These are phyloP conservation scores for Ophion ventricosus DNA, from an alignment of 2,888 invertebrate species.

Conservation along the genomic window DNA sequence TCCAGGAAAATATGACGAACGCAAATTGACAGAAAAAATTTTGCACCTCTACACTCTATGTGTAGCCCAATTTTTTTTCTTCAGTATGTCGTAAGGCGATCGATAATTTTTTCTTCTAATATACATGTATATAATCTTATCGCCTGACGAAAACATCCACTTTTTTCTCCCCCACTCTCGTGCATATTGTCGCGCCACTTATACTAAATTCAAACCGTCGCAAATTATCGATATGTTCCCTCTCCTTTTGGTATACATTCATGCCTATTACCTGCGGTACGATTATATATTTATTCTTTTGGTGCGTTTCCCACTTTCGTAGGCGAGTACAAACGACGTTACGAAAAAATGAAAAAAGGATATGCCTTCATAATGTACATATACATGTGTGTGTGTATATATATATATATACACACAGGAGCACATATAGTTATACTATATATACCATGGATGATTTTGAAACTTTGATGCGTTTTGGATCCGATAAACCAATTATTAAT, in stretches of 20 bases:
- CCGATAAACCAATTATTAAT: slow-evolving; percentile 5
- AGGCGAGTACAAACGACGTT: slow-evolving; percentile 52
- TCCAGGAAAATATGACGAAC: slow-evolving; percentile 49
- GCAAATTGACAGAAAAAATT: slow-evolving; percentile 57
- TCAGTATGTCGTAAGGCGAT: slow-evolving; percentile 18
- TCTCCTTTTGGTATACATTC: not conserved
- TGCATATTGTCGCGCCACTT: slow-evolving; percentile 63
- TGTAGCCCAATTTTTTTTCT: not conserved
- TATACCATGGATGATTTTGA: slow-evolving; percentile 40
- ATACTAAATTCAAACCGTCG: slow-evolving; percentile 44
- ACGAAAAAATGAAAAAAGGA: slow-evolving; percentile 25
- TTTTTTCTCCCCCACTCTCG: slow-evolving; percentile 7
- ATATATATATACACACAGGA: slow-evolving; percentile 19
- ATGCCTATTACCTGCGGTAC: not conserved
- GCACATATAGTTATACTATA: slow-evolving; percentile 12
- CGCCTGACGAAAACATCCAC: slow-evolving; percentile 16
- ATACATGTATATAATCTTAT: slow-evolving; percentile 15
- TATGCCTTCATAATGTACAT: not conserved
- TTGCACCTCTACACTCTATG: slow-evolving; percentile 38
- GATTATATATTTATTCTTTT: slow-evolving; percentile 15
- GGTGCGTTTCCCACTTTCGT: slow-evolving; percentile 19
- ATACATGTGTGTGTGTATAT: slow-evolving; percentile 12
- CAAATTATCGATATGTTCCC: slow-evolving; percentile 54
- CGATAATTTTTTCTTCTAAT: slow-evolving; percentile 1
- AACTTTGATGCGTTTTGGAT: slow-evolving; percentile 14